phyloP scores from a whole-genome alignment of 2,888 invertebrate species.

The Drosophila neutralis region DNA sequence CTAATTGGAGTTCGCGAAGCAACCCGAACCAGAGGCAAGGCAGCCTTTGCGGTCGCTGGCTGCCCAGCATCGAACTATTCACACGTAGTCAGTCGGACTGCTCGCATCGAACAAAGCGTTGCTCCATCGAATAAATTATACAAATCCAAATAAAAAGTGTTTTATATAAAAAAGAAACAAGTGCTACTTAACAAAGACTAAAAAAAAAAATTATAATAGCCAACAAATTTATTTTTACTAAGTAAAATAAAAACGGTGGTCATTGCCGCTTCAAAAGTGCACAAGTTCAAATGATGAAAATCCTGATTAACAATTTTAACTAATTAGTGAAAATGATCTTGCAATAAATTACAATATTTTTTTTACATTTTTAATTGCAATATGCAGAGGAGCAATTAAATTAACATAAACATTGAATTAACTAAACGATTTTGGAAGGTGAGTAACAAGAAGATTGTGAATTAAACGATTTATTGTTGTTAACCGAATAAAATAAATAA shows the following conservation, averaged over 20 bases:
- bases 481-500: not conserved
- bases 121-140: slow-evolving; percentile 18
- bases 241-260: slow-evolving; percentile 20
- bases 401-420: not conserved
- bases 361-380: not conserved
- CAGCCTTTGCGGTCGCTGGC: slow-evolving; percentile 66
- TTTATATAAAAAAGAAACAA: slow-evolving; percentile 8
- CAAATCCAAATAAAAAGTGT: slow-evolving; percentile 28
- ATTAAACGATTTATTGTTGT: not conserved
- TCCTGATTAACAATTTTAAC: slow-evolving; percentile 43
- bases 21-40: slow-evolving; percentile 33
- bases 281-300: slow-evolving; percentile 65
- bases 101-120: slow-evolving; percentile 54
- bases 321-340: slow-evolving; percentile 42
- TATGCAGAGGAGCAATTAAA: not conserved
- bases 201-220: slow-evolving; percentile 2
- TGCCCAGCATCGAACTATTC: slow-evolving; percentile 70
- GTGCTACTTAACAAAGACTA: not conserved
- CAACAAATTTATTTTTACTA: slow-evolving; percentile 4
- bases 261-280: slow-evolving; percentile 25
- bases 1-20: slow-evolving; percentile 35
- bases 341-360: slow-evolving; percentile 7
- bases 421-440: slow-evolving; percentile 23
- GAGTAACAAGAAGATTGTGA: slow-evolving; percentile 23
- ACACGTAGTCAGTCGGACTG: slow-evolving; percentile 72